Percentiles rank a stretch among this genome's conserved stretches.
These are phyloP conservation scores for Spinus pinus DNA, from an alignment of 2,797 vertebrate genomes.

Conservation along the genomic window DNA sequence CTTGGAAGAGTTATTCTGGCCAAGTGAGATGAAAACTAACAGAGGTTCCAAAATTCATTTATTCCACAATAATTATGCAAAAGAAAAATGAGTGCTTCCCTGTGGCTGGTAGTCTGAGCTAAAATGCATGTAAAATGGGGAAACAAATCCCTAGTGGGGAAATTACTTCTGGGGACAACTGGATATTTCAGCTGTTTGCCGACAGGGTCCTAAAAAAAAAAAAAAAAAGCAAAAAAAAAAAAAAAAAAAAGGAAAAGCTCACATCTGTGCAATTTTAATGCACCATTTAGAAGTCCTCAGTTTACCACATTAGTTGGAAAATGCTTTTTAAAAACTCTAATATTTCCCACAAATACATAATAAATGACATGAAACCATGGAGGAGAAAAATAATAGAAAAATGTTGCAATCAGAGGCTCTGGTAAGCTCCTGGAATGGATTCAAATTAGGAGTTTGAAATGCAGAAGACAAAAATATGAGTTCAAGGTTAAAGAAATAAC, in stretches of 20 bases:
- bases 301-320: neutral
- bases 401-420: neutral
- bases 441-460: conserved; percentile 8
- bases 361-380: neutral
- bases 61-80: neutral
- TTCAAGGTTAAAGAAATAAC: conserved; percentile 52
- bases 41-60: conserved; percentile 7
- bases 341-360: conserved; percentile 4
- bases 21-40: neutral
- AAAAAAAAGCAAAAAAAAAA: neutral
- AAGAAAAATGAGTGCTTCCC: neutral
- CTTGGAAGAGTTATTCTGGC: conserved; percentile 5
- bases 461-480: neutral
- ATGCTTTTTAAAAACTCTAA: neutral
- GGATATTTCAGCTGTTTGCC: neutral
- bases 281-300: neutral
- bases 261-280: neutral
- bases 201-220: neutral
- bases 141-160: neutral
- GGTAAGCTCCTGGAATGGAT: neutral
- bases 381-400: conserved; percentile 2
- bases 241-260: neutral
- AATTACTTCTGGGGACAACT: neutral
- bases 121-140: neutral
- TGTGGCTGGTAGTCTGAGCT: neutral